phyloP scores from a whole-genome alignment of 2,888 invertebrate genomes.

The Camponotus fellah region DNA sequence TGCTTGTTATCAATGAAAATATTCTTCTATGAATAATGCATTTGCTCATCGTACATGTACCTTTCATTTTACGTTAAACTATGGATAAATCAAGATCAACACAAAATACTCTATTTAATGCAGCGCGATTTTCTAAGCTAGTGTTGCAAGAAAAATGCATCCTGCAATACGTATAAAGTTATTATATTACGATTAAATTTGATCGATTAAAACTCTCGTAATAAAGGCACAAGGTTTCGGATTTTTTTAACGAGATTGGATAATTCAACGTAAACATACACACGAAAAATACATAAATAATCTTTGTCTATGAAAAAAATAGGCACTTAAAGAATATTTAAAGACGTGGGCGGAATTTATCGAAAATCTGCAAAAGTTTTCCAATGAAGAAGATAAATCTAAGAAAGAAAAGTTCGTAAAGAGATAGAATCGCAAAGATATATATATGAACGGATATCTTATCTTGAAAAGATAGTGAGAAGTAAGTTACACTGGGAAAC shows the following conservation, averaged over 20 bases:
- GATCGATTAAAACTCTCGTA: background rate
- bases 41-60: background rate
- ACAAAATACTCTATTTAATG: conserved; percentile 22
- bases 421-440: conserved; percentile 18
- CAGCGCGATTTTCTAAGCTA: background rate
- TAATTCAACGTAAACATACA: background rate
- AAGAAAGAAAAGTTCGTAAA: conserved; percentile 20
- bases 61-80: conserved; percentile 32
- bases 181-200: background rate
- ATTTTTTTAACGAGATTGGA: background rate
- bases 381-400: conserved; percentile 34
- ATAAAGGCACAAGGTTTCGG: background rate
- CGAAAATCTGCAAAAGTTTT: conserved; percentile 21
- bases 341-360: conserved; percentile 3
- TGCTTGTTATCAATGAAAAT: conserved; percentile 30
- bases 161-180: background rate
- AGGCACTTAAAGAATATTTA: background rate
- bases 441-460: conserved; percentile 1
- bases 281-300: background rate
- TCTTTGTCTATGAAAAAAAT: background rate
- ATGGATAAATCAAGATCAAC: conserved; percentile 21
- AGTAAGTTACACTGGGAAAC: background rate
- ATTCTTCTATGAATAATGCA: conserved; percentile 45
- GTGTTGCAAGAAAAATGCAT: background rate
- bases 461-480: background rate